Percentiles rank a stretch among this genome's conserved stretches.
phyloP scores from a whole-genome alignment of 53 echinoderm and acorn worm genomes.

The Actinopyga echinites region DNA sequence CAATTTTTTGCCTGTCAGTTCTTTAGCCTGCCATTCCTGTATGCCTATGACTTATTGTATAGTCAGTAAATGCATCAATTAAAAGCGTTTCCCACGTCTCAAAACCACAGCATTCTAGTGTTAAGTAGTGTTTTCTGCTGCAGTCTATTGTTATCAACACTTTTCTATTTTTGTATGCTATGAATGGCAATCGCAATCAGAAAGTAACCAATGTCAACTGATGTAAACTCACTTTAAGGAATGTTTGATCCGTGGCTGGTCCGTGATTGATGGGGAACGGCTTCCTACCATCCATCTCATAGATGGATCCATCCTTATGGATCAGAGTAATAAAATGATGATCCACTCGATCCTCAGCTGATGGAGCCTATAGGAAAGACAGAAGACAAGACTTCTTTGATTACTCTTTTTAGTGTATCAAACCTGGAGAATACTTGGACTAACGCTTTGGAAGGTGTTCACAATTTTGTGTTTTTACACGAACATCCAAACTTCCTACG shows the following conservation, averaged over 20 bases:
- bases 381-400: too few species aligned
- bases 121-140: neutral
- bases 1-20: too few species aligned
- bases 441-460: too few species aligned
- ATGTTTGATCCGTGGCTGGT: constrained; percentile 49
- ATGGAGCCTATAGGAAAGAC: constrained; percentile 65
- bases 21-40: too few species aligned
- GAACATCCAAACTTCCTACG: too few species aligned
- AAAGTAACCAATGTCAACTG: neutral
- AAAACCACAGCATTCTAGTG: too few species aligned
- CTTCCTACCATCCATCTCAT: constrained; percentile 91
- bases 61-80: too few species aligned
- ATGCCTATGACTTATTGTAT: too few species aligned
- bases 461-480: too few species aligned
- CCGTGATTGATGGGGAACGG: constrained; percentile 85
- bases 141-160: neutral
- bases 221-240: constrained; percentile 66
- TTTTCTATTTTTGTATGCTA: neutral
- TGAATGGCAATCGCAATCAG: neutral
- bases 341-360: constrained; percentile 68
- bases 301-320: constrained; percentile 68
- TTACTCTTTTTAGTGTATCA: too few species aligned
- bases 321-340: constrained; percentile 86
- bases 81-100: too few species aligned
- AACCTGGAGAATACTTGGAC: too few species aligned